phyloP scores from a whole-genome alignment of 2,113 vertebrate genomes.

The Corynorhinus townsendii region DNA sequence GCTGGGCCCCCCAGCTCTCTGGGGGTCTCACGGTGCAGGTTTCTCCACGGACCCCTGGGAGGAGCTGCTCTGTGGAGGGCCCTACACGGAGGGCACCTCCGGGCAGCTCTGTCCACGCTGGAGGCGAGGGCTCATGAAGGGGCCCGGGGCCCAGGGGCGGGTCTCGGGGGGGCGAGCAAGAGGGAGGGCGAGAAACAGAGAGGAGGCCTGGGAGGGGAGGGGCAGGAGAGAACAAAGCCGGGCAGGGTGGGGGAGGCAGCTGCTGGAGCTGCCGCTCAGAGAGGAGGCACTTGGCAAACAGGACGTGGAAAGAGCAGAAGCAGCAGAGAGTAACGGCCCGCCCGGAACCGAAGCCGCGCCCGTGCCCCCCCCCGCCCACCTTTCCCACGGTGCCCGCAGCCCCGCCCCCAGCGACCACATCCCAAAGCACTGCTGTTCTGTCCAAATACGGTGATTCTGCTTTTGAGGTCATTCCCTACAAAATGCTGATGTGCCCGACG shows the following conservation, averaged over 20 bases:
- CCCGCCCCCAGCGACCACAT: rapidly evolving
- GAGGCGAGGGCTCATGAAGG: neutral
- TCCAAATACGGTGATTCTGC: rapidly evolving
- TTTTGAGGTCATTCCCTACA: neutral
- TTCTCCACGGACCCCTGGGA: neutral
- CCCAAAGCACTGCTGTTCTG: rapidly evolving
- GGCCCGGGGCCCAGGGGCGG: neutral
- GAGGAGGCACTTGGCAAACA: neutral
- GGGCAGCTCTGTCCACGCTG: neutral
- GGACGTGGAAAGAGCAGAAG: neutral
- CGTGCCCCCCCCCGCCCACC: neutral
- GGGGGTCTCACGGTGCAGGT: rapidly evolving
- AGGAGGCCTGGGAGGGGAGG: rapidly evolving
- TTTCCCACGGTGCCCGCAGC: neutral
- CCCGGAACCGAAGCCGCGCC: neutral
- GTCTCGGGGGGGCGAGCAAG: neutral
- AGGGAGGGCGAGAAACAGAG: neutral
- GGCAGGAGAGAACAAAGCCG: neutral
- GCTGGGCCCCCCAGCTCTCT: neutral
- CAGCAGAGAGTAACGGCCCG: neutral
- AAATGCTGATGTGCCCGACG: neutral
- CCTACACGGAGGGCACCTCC: rapidly evolving
- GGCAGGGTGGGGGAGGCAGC: neutral
- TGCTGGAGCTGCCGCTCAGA: neutral
- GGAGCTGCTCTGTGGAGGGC: rapidly evolving